Conservation (phyloP, 2,797 vertebrate genomes). For the Neopelma chrysocephalum region DNA sequence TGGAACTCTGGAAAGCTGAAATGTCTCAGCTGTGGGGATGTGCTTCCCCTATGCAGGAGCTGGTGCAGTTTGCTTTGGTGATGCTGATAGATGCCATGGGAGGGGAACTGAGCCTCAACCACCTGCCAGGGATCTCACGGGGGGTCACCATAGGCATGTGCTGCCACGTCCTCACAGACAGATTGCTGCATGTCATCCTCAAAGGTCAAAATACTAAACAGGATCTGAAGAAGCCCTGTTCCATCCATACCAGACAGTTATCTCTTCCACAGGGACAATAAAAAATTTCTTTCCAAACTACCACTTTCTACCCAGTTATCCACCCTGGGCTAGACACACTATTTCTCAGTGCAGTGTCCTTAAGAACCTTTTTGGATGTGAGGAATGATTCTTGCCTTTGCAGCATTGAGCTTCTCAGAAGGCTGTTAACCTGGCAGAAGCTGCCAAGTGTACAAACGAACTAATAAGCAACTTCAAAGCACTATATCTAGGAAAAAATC, state of each 20-base stretch:
- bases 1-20: not conserved
- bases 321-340: not conserved
- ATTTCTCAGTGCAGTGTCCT: not conserved
- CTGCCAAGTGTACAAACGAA: not conserved
- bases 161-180: not conserved
- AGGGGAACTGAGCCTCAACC: not conserved
- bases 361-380: not conserved
- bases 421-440: not conserved
- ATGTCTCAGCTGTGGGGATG: not conserved
- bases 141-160: not conserved
- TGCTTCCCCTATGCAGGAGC: not conserved
- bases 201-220: not conserved
- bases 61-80: not conserved
- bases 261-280: not conserved
- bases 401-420: not conserved
- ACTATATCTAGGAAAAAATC: not conserved
- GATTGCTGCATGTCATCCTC: not conserved
- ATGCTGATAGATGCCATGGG: not conserved
- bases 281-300: not conserved
- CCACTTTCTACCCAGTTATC: fast-evolving
- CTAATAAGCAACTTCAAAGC: not conserved
- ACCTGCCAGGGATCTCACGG: not conserved
- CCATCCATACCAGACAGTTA: not conserved
- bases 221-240: not conserved
- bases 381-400: not conserved